Base-by-base conservation (phyloP, 2,797 vertebrate species). In the Myotis pilosus region DNA sequence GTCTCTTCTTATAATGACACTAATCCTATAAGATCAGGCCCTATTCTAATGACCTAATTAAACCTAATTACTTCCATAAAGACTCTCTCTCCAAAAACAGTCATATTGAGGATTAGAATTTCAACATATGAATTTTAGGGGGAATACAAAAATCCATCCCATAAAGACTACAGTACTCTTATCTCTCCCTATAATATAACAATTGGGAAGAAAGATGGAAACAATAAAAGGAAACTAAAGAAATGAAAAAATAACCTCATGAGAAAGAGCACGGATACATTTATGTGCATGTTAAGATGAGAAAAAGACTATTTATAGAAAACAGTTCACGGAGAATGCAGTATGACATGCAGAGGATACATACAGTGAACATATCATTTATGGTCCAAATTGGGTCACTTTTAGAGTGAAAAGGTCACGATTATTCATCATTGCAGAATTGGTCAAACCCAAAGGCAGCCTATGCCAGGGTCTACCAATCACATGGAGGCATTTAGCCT, bases 401-500 rank as follows among this genome's bases (percentile, higher is more conserved):
- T 74, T 68, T 10, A 68, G 22, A 62, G 22, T 79, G n/a, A 79
- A 89, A 49, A 17, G 2, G 25, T 4, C 57, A 60, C 25, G 5
- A 60, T 28, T 13, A 13, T 60, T 62, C 57, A 33, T 10, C 53
- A 20, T 2, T 47, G 23, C 19, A 91, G 47, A 66, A n/a, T 20
- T 25, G 33, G 33, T 11, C 64, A 89, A 57, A 30, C 5, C 6
- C 23, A 23, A 53, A 62, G 19, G 19, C 8, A 89, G 3, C 1
- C 9, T 30, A n/a, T 8, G 2, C 12, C 30, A 28, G 5, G 5
- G 17, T 80, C 9, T 36, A 17, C 15, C 15, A 9, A 6, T 13
- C 5, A 0, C 4, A 0, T 7, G 12, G 8, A 13, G 4, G 33
- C 76, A 51, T 0, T n/a, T 17, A 53, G 38, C 36, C 36, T 60